Conservation (phyloP, 2,888 invertebrate species). For the Eilema sororculum region DNA sequence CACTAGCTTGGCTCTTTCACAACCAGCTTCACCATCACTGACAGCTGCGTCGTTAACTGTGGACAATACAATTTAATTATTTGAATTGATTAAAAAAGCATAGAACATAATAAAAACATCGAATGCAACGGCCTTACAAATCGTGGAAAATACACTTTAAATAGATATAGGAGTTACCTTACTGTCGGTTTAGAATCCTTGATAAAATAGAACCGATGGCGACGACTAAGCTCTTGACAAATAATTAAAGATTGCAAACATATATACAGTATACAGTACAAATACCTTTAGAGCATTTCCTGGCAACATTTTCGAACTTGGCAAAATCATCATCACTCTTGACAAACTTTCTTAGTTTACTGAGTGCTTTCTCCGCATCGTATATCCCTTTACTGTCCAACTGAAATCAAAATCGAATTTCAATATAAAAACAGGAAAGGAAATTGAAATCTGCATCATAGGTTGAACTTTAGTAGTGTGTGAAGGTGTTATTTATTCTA, state of each 20-base stretch:
- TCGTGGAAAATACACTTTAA: not conserved
- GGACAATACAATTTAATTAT: not conserved
- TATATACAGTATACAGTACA: too few species aligned
- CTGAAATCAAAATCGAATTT: conserved; percentile 30
- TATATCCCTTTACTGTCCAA: conserved; percentile 43
- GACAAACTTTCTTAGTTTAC: conserved; percentile 30
- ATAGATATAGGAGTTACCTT: not conserved
- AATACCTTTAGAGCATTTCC: conserved; percentile 47
- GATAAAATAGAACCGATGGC: too few species aligned
- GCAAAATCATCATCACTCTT: conserved; percentile 40
- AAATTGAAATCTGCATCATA: too few species aligned
- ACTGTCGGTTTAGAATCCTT: too few species aligned
- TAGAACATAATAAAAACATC: not conserved
- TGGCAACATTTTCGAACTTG: conserved; percentile 35
- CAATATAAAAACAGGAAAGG: not conserved
- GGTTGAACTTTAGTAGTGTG: too few species aligned
- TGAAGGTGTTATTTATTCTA: too few species aligned
- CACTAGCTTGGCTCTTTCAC: conserved; percentile 61
- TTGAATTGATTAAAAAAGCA: not conserved
- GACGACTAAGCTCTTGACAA: too few species aligned
- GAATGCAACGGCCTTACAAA: not conserved
- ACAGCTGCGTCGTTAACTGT: conserved; percentile 54
- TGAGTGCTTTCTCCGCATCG: conserved; percentile 29
- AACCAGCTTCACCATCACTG: conserved; percentile 60
- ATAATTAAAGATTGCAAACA: too few species aligned